Evolutionary conservation across 2,888 invertebrate genomes (phyloP), one percentile per base, ranked within the genome.

Genomic region (Machimus rusticus): DNA sequence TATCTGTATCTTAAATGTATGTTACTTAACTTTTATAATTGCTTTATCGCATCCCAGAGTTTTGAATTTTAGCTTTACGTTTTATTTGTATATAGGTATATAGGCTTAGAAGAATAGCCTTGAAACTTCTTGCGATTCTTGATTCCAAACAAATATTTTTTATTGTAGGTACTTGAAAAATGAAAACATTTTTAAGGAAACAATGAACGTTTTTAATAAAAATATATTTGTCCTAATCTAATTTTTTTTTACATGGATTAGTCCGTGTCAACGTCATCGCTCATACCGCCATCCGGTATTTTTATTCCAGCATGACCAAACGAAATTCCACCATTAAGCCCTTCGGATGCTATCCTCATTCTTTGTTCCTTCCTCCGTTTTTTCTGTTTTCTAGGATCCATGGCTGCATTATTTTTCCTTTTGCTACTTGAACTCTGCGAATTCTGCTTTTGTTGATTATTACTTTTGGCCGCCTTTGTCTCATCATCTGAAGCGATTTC

Each of bases 341-440:
- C 91, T 28, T 89, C 89, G 0, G 91, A 91, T 6, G 90, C 89
- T 4, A 89, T 89, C 78, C 90, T 90, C 88, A 92, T 87, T n/a
- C 91, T 90, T 77, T 91, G 89, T 79, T 89, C 89, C 87, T 91
- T 91, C 87, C 90, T 91, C 43, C 90, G 87, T 86, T 91, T 91
- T 82, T 91, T 91, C 14, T 90, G 87, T 87, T 90, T 91, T 9
- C 89, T 90, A 19, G 89, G 86, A 85, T 90, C 89, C 14, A 12
- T 16, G 34, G 23, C 39, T 6, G 31, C 14, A 28, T 87, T 88
- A 31, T 88, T 85, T 84, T 90, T 87, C 39, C 78, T 79, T 12
- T 66, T 66, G 14, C 23, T 12, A 5, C 12, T 66, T 23, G 19
- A 2, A 3, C 2, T 28, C 4, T 66, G 3, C 16, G 39, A 37